Conservation (phyloP, 2,113 vertebrate genomes). For the Coturnix japonica region DNA sequence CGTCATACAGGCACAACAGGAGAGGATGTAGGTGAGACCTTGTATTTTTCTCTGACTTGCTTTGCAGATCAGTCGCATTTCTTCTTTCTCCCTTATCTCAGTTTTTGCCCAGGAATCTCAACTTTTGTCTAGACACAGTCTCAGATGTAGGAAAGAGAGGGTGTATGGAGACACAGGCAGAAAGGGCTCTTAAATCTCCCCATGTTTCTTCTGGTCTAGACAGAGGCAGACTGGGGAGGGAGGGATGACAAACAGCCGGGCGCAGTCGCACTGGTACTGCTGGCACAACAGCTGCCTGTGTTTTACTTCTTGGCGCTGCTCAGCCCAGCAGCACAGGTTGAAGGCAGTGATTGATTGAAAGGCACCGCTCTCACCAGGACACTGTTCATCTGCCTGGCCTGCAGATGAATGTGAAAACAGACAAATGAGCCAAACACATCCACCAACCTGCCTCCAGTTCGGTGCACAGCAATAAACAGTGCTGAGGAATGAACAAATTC, state of each 20-base stretch:
- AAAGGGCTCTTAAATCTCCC: not conserved
- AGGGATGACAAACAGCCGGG: not conserved
- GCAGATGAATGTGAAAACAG: not conserved
- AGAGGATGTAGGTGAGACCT: not conserved
- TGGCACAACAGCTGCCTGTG: not conserved
- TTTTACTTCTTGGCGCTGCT: not conserved
- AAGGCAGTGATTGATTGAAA: not conserved
- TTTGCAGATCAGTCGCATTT: not conserved
- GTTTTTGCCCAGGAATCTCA: not conserved
- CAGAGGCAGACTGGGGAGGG: not conserved
- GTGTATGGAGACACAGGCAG: not conserved
- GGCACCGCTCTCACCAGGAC: not conserved
- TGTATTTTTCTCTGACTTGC: not conserved
- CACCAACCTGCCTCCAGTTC: not conserved
- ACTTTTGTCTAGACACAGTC: not conserved
- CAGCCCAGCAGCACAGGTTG: not conserved
- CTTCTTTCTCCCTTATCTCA: not conserved
- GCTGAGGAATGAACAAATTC: constrained; percentile 11
- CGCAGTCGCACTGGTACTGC: not conserved
- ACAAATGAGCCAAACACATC: not conserved
- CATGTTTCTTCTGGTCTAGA: not conserved
- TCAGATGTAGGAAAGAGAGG: not conserved
- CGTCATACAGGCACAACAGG: rapidly evolving
- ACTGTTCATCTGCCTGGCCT: not conserved
- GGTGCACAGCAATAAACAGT: constrained; percentile 30